Base-by-base conservation (phyloP, 2,113 vertebrate genomes). In the Myrmecophaga tridactyla region DNA sequence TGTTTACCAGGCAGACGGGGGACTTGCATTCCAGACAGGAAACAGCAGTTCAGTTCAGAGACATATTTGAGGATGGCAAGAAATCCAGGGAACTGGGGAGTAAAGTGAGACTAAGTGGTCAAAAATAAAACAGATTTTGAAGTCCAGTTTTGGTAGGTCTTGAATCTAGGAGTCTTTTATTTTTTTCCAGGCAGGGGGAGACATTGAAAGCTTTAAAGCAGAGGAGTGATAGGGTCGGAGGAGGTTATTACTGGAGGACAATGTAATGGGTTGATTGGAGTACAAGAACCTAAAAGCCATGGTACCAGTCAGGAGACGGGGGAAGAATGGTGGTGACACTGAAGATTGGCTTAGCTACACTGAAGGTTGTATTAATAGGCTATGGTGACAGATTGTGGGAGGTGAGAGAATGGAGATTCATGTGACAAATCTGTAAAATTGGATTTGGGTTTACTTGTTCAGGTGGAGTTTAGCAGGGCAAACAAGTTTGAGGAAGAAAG, bases 121-220 rank as follows among this genome's bases (percentile, higher is more conserved):
- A 76, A 84, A 21, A 81, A 20, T 65, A 31, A 92, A 92, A 60
- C 41, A 89, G 41, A 84, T 58, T 60, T 65, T 75, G 75, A 62
- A 25, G 20, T 78, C 63, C 63, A 36, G 31, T 53, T 92, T 56
- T 51, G 51, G 23, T 70, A 9, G n/a, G 41, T 94, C 67, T 94
- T 72, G 65, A 13, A 29, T 58, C 36, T 75, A 43, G 58, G 73
- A 39, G 51, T 62, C 94, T 53, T 84, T 3, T 48, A 80, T 62
- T 76, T 72, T 92, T 86, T 65, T 21, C 78, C 89, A 80, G 77
- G 81, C 65, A 90, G 86, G 73, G 95, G 94, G 92, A 90, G 81
- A 89, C 80, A 65, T 31, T 73, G 81, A 89, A 31, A 48, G 60
- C 41, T 31, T 77, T 72, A 63, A 56, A 20, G 18, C n/a, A 27